Percentiles rank a stretch among this genome's conserved stretches.
phyloP scores from a whole-genome alignment of 1,140 invertebrate genomes.

The Apis dorsata region DNA sequence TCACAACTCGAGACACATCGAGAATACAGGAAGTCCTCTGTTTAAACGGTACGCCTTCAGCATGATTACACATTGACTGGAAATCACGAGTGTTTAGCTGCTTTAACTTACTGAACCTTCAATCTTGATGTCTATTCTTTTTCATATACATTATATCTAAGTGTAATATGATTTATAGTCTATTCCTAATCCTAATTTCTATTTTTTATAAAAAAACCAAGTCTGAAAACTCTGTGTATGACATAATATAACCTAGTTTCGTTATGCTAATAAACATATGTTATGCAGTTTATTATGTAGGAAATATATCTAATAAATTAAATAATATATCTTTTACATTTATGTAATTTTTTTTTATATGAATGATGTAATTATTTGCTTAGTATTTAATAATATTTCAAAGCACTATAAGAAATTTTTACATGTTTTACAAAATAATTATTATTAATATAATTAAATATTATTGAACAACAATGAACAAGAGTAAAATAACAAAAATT shows the following conservation, averaged over 20 bases:
- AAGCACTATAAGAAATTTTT: too few species aligned
- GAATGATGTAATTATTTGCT: too few species aligned
- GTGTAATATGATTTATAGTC: not conserved
- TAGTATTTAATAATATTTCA: too few species aligned
- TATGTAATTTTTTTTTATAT: not conserved
- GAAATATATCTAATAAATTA: not conserved
- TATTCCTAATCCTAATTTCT: not conserved
- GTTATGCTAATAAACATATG: not conserved
- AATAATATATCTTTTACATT: not conserved
- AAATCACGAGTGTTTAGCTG: not conserved
- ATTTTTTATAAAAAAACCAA: not conserved
- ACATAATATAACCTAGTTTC: not conserved
- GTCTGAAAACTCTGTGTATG: not conserved
- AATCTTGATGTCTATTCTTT: not conserved
- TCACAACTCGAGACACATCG: not conserved
- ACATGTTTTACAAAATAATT: too few species aligned
- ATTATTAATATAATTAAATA: too few species aligned
- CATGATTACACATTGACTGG: constrained; percentile 26
- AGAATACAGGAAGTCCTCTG: constrained; percentile 49
- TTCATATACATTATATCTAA: not conserved
- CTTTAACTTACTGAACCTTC: constrained; percentile 32
- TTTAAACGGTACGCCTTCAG: constrained; percentile 24
- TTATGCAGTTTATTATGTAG: too few species aligned
- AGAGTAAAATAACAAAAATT: not conserved
- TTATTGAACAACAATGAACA: too few species aligned